phyloP scores from a whole-genome alignment of 1,140 invertebrate species.

The Drosophila kanapiae region DNA sequence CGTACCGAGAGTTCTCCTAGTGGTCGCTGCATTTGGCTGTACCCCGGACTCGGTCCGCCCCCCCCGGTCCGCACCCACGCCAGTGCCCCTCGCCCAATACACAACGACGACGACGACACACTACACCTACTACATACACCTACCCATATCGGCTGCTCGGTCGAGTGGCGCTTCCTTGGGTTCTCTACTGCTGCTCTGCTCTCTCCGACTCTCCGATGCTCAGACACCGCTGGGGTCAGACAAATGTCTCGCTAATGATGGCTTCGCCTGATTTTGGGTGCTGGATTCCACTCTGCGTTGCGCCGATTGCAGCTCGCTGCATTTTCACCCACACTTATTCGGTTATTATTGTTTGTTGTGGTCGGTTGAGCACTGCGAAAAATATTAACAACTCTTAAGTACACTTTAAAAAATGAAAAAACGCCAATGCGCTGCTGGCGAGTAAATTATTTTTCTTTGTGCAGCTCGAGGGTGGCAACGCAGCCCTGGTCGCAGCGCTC shows the following conservation, averaged over 20 bases:
- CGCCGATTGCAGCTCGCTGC: constrained; percentile 42
- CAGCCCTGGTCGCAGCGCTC: constrained; percentile 43
- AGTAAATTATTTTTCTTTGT: constrained; percentile 58
- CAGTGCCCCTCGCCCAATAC: constrained; percentile 7
- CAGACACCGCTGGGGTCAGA: constrained; percentile 46
- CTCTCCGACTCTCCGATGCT: constrained; percentile 33
- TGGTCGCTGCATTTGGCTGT: constrained; percentile 41
- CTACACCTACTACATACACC: constrained; percentile 28
- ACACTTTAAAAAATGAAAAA: constrained; percentile 60
- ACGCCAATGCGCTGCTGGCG: constrained; percentile 42
- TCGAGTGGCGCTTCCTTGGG: constrained; percentile 46
- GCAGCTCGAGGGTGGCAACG: constrained; percentile 43
- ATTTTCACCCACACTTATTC: constrained; percentile 54
- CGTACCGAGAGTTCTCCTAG: constrained; percentile 36
- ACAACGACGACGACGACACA: constrained; percentile 10
- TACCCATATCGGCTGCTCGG: constrained; percentile 38
- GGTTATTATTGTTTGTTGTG: constrained; percentile 57
- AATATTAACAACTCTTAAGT: constrained; percentile 56
- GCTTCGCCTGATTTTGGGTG: constrained; percentile 40
- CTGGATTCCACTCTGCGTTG: constrained; percentile 39
- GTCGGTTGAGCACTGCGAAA: constrained; percentile 51
- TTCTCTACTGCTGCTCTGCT: constrained; percentile 20
- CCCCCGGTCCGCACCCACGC: constrained; percentile 19
- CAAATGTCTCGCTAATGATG: constrained; percentile 47
- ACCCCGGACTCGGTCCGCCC: constrained; percentile 29